Evolutionary conservation across 2,888 invertebrate genomes (phyloP).

Genomic region (Camptogramma bilineatum): DNA sequence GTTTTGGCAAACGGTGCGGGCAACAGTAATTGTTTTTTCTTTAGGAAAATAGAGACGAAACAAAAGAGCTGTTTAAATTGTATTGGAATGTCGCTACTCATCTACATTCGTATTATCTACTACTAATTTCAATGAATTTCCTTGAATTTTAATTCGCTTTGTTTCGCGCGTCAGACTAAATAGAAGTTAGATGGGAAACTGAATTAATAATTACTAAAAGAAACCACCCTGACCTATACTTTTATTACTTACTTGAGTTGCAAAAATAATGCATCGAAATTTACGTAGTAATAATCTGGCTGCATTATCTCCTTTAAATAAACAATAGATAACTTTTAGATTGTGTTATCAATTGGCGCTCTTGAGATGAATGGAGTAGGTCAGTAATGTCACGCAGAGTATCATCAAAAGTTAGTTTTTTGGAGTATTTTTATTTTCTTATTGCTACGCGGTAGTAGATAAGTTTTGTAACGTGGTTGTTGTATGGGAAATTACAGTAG

Average conservation of each 20-base stretch:
- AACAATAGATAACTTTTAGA: background rate
- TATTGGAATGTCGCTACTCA: constrained; percentile 7
- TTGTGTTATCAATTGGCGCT: constrained; percentile 1
- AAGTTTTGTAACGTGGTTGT: background rate
- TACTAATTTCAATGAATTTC: constrained; percentile 16
- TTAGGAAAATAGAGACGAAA: constrained; percentile 16
- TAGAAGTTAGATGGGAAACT: background rate
- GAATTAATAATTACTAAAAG: background rate
- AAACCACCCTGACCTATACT: background rate
- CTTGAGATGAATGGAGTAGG: constrained; percentile 1
- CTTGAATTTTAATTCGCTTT: constrained; percentile 26
- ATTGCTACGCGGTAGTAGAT: background rate
- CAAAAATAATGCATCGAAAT: background rate
- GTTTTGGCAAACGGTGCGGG: constrained; percentile 27
- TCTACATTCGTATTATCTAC: constrained; percentile 5
- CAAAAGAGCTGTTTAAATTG: constrained; percentile 32
- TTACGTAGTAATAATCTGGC: background rate
- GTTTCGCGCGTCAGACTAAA: background rate
- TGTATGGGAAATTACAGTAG: background rate
- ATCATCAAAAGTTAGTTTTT: no score
- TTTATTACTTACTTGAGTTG: background rate
- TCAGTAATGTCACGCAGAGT: constrained; percentile 1
- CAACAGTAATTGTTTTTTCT: constrained; percentile 23
- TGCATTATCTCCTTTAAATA: constrained; percentile 3
- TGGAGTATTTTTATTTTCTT: background rate